Evolutionary conservation across 2,888 invertebrate genomes (phyloP).

Genomic region (Rhorus exstirpatorius): DNA sequence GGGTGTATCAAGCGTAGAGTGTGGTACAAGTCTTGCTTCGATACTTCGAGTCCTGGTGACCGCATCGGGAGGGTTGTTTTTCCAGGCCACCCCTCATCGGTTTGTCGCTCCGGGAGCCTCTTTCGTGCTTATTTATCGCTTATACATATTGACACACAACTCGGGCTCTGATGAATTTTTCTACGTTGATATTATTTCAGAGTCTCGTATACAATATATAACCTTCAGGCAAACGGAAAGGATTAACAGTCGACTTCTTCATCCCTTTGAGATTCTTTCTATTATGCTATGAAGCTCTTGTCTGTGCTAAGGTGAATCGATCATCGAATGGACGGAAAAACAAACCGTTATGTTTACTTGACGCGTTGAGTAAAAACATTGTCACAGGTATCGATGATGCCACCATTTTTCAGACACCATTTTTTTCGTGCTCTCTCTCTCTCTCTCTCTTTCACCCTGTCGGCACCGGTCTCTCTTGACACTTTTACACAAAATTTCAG

Average conservation of each 20-base stretch:
- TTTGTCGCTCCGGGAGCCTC: slow-evolving; percentile 36
- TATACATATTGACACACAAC: slow-evolving; percentile 54
- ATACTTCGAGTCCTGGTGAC: slow-evolving; percentile 24
- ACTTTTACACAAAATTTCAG: not conserved
- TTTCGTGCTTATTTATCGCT: slow-evolving; percentile 54
- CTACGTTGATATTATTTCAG: slow-evolving; percentile 43
- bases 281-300: too few relatives aligned
- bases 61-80: slow-evolving; percentile 47
- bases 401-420: too few relatives aligned
- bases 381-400: too few relatives aligned
- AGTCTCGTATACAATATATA: not conserved
- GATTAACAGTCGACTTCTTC: not conserved
- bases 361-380: too few relatives aligned
- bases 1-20: slow-evolving; percentile 52
- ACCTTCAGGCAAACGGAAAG: not conserved
- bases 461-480: too few relatives aligned
- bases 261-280: not conserved
- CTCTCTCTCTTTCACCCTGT: too few relatives aligned
- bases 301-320: too few relatives aligned
- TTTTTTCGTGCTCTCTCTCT: too few relatives aligned
- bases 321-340: too few relatives aligned
- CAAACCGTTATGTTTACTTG: too few relatives aligned
- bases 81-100: slow-evolving; percentile 56
- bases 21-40: slow-evolving; percentile 26
- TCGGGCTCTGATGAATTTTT: slow-evolving; percentile 30